phyloP scores from a whole-genome alignment of 2,797 vertebrate genomes.

The Alfaro cultratus region DNA sequence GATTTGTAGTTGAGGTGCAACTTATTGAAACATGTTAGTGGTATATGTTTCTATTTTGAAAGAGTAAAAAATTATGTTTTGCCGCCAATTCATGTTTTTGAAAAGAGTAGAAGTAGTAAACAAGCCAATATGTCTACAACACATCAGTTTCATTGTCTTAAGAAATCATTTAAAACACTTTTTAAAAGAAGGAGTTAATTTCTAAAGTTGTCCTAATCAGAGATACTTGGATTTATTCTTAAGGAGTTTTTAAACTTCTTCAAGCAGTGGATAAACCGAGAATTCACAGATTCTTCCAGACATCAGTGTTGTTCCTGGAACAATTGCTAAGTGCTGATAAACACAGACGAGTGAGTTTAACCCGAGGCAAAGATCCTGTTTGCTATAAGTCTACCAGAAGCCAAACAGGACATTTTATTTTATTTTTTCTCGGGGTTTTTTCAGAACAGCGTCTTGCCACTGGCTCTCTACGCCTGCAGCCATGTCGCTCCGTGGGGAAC shows the following conservation, averaged over 20 bases:
- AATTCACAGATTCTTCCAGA: neutral
- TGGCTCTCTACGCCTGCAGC: slow-evolving; percentile 64
- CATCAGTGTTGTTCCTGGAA: neutral
- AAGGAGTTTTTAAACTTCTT: neutral
- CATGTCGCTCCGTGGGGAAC: slow-evolving; percentile 74
- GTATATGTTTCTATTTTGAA: neutral
- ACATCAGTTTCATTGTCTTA: neutral
- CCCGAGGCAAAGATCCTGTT: slow-evolving; percentile 51
- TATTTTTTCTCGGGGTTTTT: slow-evolving; percentile 41
- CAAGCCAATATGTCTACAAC: neutral
- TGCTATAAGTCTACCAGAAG: slow-evolving; percentile 56
- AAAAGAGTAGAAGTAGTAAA: neutral
- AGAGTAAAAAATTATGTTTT: neutral
- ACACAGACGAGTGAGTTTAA: slow-evolving; percentile 46
- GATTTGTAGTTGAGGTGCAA: neutral
- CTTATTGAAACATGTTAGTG: neutral
- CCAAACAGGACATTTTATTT: slow-evolving; percentile 39
- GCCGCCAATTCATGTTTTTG: neutral
- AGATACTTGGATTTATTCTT: neutral
- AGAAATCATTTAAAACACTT: neutral
- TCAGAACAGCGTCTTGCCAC: slow-evolving; percentile 48
- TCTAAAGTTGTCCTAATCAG: neutral
- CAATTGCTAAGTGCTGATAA: slow-evolving; percentile 43
- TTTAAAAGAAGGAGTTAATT: neutral
- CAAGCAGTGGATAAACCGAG: neutral